Conservation (phyloP, 2,113 vertebrate species). For the Cryptotis parvus region DNA sequence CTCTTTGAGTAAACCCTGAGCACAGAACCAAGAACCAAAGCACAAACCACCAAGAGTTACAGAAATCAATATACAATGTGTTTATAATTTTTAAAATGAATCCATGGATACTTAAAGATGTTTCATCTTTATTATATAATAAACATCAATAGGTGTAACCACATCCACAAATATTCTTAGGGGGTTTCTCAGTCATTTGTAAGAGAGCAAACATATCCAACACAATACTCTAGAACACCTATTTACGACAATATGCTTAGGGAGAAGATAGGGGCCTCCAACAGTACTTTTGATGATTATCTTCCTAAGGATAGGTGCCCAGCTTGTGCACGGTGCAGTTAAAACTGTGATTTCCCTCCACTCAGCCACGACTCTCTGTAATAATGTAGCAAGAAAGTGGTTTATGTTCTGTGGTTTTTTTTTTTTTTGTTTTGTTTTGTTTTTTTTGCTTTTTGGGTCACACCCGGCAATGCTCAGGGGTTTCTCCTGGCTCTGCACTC, state of each 20-base stretch:
- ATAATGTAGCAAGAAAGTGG: too few species aligned
- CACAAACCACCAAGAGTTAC: too few species aligned
- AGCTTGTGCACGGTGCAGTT: too few species aligned
- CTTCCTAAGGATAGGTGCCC: background rate
- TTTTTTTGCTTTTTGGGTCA: too few species aligned
- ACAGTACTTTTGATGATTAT: background rate
- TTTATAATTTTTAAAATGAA: conserved; percentile 47
- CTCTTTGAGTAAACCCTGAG: too few species aligned
- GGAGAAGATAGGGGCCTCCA: background rate
- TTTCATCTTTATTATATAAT: background rate
- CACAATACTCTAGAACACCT: background rate
- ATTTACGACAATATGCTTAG: background rate
- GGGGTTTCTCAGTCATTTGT: background rate
- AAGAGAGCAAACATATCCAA: too few species aligned
- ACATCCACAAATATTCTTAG: background rate
- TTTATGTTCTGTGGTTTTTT: too few species aligned
- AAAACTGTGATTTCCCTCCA: background rate
- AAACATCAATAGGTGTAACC: background rate
- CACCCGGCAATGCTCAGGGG: too few species aligned
- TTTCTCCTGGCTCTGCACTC: too few species aligned
- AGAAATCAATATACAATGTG: background rate
- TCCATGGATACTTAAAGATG: background rate
- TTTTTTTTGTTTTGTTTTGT: too few species aligned
- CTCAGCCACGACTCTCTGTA: too few species aligned
- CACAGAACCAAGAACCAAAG: too few species aligned